Conservation (phyloP, 2,888 invertebrate species). For the Drosophila planitibia region DNA sequence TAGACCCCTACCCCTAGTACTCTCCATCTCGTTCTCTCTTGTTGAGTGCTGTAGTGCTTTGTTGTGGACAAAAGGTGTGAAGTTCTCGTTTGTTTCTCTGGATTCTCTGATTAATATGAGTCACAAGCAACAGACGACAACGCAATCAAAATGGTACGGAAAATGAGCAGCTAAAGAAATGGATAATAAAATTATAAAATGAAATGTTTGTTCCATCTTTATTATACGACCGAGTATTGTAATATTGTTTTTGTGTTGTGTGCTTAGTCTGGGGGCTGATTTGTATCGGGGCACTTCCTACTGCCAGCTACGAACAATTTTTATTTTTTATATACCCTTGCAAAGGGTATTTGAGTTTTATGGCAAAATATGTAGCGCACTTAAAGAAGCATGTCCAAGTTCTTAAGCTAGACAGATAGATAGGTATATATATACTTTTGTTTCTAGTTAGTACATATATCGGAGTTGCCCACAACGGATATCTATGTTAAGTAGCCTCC, state of each 20-base stretch:
- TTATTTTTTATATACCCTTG: slow-evolving; percentile 18
- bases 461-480: too few species aligned
- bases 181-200: slow-evolving; percentile 70
- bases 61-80: slow-evolving; percentile 78
- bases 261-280: slow-evolving; percentile 17
- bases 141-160: slow-evolving; percentile 55
- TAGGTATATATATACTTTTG: background rate
- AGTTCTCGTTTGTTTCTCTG: slow-evolving; percentile 56
- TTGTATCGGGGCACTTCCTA: slow-evolving; percentile 26
- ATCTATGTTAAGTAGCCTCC: background rate
- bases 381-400: background rate
- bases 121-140: slow-evolving; percentile 52
- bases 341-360: background rate
- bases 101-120: slow-evolving; percentile 63
- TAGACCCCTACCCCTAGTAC: background rate
- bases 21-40: background rate
- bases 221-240: slow-evolving; percentile 42
- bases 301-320: slow-evolving; percentile 12
- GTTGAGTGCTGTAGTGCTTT: slow-evolving; percentile 29
- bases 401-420: background rate
- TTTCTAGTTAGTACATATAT: background rate
- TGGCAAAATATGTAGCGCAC: background rate
- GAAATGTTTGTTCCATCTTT: slow-evolving; percentile 65
- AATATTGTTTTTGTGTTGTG: slow-evolving; percentile 21
- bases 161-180: slow-evolving; percentile 56